Evolutionary conservation across 2,797 vertebrate species (phyloP).

Genomic region (Myiotriccus ornatus): DNA sequence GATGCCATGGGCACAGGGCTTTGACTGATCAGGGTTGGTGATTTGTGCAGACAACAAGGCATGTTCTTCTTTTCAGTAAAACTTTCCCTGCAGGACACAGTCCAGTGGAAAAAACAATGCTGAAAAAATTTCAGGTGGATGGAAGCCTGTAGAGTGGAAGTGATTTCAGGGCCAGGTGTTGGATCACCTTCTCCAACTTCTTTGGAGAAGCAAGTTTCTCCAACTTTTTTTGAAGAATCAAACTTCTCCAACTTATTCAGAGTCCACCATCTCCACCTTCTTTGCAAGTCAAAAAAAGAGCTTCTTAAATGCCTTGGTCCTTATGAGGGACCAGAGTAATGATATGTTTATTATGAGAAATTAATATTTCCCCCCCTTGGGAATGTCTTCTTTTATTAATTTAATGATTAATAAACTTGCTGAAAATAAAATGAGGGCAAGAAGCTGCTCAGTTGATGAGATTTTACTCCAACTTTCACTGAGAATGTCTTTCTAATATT

Average conservation of each 20-base stretch:
- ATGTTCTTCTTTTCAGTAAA: background rate
- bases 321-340: background rate
- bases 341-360: background rate
- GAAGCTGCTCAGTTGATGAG: background rate
- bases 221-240: background rate
- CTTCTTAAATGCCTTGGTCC: background rate
- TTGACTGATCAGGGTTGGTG: accelerated
- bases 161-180: background rate
- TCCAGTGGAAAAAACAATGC: background rate
- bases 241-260: background rate
- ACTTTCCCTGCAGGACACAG: background rate
- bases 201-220: background rate
- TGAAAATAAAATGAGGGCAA: background rate
- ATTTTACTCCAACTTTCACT: background rate
- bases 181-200: background rate
- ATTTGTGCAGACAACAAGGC: background rate
- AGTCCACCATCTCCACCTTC: background rate
- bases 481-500: background rate
- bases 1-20: accelerated
- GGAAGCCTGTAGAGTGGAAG: background rate
- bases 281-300: background rate
- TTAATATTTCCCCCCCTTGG: background rate
- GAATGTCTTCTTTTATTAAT: background rate
- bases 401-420: background rate
- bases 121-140: background rate